Conservation (phyloP, 1,140 invertebrate genomes). For the Drosophila busckii region DNA sequence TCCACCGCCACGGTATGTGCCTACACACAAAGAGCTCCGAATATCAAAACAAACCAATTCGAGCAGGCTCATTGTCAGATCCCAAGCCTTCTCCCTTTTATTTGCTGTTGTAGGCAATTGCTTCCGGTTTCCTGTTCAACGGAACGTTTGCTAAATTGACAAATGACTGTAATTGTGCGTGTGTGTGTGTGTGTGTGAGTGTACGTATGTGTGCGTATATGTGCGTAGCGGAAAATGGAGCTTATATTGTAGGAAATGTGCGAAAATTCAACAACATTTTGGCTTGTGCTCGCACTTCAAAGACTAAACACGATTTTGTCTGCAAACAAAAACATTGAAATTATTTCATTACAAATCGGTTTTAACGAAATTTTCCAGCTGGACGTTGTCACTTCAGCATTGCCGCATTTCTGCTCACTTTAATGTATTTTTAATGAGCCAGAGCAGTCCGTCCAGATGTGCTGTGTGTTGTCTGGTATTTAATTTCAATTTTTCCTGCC, state of each 20-base stretch:
- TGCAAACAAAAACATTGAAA: no score
- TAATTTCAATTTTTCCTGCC: slow-evolving; percentile 58
- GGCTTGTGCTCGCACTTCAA: slow-evolving; percentile 27
- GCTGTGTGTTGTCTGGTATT: slow-evolving; percentile 57
- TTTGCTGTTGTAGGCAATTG: slow-evolving; percentile 63
- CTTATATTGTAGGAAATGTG: slow-evolving; percentile 68
- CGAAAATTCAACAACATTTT: slow-evolving; percentile 62
- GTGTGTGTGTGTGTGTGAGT: slow-evolving; percentile 5
- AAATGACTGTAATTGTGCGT: slow-evolving; percentile 62
- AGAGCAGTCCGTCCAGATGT: slow-evolving; percentile 28
- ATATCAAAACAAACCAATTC: neutral
- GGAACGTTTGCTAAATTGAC: slow-evolving; percentile 71
- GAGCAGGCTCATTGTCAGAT: neutral
- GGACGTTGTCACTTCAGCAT: slow-evolving; percentile 33
- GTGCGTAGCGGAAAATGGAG: slow-evolving; percentile 51
- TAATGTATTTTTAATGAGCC: slow-evolving; percentile 76
- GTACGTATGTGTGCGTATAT: slow-evolving; percentile 15
- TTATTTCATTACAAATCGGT: no score
- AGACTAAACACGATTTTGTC: slow-evolving; percentile 9
- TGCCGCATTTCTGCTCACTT: slow-evolving; percentile 49
- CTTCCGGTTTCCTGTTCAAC: slow-evolving; percentile 71
- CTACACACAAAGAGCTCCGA: no score
- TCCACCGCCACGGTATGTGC: slow-evolving; percentile 84
- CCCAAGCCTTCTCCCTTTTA: neutral
- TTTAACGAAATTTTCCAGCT: slow-evolving; percentile 11